These are phyloP conservation scores for Diaperis boleti DNA, from an alignment of 2,888 invertebrate species.

Conservation along the genomic window DNA sequence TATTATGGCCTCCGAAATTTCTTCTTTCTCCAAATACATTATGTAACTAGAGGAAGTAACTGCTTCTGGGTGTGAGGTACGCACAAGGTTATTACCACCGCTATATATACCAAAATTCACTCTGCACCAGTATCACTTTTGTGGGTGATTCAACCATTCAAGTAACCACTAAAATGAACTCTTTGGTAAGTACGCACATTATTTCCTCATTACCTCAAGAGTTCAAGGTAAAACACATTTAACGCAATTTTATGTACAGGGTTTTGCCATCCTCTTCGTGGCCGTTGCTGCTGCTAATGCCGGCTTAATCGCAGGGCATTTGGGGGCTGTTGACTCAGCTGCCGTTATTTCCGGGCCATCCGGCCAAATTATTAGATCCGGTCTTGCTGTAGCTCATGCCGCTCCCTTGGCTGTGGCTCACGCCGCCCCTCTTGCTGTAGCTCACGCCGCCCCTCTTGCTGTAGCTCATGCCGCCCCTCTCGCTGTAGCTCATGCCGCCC, in stretches of 20 bases:
- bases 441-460: too few relatives aligned
- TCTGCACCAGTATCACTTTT: slow-evolving; percentile 46
- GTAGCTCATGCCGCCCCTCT: too few relatives aligned
- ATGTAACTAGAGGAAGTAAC: slow-evolving; percentile 18
- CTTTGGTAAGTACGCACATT: slow-evolving; percentile 39
- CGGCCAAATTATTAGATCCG: slow-evolving; percentile 31
- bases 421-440: too few relatives aligned
- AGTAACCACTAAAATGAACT: slow-evolving; percentile 38
- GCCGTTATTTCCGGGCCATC: slow-evolving; percentile 43
- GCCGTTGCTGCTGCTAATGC: slow-evolving; percentile 36
- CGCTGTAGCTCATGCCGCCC: too few relatives aligned
- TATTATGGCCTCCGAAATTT: too few relatives aligned
- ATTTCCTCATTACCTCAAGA: too few relatives aligned
- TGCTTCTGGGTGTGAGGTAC: slow-evolving; percentile 46
- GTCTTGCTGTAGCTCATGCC: slow-evolving; percentile 51
- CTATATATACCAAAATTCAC: slow-evolving; percentile 51
- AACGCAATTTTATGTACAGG: slow-evolving; percentile 20
- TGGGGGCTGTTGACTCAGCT: slow-evolving; percentile 42
- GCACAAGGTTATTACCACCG: too few relatives aligned
- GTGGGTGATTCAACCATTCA: slow-evolving; percentile 26
- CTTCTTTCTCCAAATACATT: too few relatives aligned
- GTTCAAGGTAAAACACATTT: background rate
- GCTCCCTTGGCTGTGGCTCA: too few relatives aligned
- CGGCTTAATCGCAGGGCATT: slow-evolving; percentile 26
- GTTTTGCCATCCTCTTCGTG: slow-evolving; percentile 27